phyloP scores from a whole-genome alignment of 2,797 vertebrate genomes.

The Petrocephalus sullivani region DNA sequence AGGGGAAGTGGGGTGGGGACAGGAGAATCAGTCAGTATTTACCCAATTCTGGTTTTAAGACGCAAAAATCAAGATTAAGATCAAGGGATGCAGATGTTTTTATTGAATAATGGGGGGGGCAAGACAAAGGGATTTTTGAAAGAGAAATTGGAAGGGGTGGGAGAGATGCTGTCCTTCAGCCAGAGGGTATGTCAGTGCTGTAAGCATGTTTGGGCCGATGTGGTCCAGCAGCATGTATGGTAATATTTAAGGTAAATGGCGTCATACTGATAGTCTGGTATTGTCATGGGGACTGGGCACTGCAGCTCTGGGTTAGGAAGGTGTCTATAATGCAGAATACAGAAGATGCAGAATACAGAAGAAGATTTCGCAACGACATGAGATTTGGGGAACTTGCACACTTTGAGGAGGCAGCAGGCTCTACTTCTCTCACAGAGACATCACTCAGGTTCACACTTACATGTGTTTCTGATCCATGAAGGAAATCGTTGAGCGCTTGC shows the following conservation, averaged over 20 bases:
- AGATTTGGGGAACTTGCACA: not conserved
- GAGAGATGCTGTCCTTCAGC: not conserved
- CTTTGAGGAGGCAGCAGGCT: not conserved
- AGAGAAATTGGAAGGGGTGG: not conserved
- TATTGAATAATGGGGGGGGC: constrained; percentile 26
- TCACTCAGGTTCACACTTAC: constrained; percentile 53
- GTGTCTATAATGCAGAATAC: not conserved
- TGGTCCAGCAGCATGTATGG: not conserved
- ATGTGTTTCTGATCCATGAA: constrained; percentile 94
- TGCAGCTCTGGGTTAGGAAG: not conserved
- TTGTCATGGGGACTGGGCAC: not conserved
- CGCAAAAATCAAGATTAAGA: constrained; percentile 39
- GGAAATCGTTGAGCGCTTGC: constrained; percentile 93
- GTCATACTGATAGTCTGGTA: not conserved
- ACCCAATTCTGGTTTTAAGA: constrained; percentile 38
- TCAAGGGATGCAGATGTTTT: constrained; percentile 39
- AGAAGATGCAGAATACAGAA: not conserved
- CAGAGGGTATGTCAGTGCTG: not conserved
- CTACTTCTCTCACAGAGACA: not conserved
- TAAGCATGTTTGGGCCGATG: not conserved
- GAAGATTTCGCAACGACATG: not conserved
- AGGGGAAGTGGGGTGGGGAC: constrained; percentile 31
- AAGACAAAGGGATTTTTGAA: not conserved
- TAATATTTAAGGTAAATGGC: not conserved
- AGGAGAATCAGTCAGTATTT: constrained; percentile 47